phyloP scores from a whole-genome alignment of 2,888 invertebrate species.

The Acrobasis consociella region DNA sequence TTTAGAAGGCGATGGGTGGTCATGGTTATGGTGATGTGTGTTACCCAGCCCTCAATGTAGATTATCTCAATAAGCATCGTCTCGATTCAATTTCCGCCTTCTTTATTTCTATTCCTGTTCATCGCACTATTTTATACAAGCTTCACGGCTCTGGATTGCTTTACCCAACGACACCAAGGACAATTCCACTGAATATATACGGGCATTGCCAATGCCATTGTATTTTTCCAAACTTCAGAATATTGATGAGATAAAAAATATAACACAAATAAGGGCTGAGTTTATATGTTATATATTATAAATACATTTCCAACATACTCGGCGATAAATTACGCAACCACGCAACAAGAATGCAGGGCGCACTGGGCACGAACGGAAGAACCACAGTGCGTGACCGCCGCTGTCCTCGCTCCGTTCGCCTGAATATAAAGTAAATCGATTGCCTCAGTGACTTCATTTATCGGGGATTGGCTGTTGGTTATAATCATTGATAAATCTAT shows the following conservation, averaged over 20 bases:
- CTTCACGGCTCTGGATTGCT: no score
- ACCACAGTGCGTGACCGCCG: conserved; percentile 59
- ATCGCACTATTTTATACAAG: no score
- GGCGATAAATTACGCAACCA: conserved; percentile 15
- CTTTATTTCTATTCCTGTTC: no score
- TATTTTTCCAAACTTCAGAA: background rate
- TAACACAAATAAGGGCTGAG: conserved; percentile 12
- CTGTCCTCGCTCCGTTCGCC: conserved; percentile 45
- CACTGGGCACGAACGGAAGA: conserved; percentile 58
- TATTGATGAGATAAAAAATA: background rate
- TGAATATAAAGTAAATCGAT: conserved; percentile 52
- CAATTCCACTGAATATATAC: no score
- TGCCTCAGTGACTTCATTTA: conserved; percentile 18
- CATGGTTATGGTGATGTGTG: no score
- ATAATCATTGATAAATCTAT: background rate
- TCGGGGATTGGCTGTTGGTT: conserved; percentile 4
- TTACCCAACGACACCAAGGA: no score
- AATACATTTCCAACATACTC: background rate
- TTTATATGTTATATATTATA: background rate
- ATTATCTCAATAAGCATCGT: no score
- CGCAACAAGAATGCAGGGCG: conserved; percentile 58
- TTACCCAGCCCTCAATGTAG: no score
- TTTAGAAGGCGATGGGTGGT: no score
- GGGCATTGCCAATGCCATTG: no score
- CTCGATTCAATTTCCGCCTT: no score